A percentile compares a stretch with the other conserved stretches of the same genome.
Conservation (phyloP, 2,888 invertebrate species). For the Apeira syringaria region DNA sequence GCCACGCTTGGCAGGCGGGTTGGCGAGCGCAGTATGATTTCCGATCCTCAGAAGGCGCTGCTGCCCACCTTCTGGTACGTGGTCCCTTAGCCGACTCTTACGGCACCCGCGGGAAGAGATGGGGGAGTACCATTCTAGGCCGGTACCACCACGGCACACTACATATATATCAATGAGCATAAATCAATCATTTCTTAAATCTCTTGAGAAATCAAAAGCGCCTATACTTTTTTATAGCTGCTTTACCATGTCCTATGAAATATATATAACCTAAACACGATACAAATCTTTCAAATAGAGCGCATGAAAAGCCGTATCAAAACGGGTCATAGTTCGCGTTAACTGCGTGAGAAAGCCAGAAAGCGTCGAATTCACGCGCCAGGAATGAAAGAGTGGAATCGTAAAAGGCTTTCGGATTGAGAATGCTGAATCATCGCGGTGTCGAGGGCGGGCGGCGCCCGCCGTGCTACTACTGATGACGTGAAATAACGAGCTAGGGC, state of each 20-base stretch:
- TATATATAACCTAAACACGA: slow-evolving; percentile 5
- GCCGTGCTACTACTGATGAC: slow-evolving; percentile 61
- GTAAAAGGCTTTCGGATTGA: slow-evolving; percentile 78
- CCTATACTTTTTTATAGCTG: not conserved
- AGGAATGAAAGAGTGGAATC: slow-evolving; percentile 71
- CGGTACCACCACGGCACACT: too few relatives aligned
- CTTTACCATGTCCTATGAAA: not conserved
- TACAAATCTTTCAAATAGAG: slow-evolving; percentile 14
- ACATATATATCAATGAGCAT: too few relatives aligned
- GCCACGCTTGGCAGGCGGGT: too few relatives aligned
- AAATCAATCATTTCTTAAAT: too few relatives aligned
- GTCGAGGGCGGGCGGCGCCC: slow-evolving; percentile 58
- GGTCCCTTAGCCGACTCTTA: too few relatives aligned
- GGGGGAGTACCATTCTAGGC: too few relatives aligned
- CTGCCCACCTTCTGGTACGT: too few relatives aligned
- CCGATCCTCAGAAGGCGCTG: too few relatives aligned
- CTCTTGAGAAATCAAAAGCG: not conserved
- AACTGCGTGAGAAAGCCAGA: slow-evolving; percentile 59
- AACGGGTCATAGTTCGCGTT: slow-evolving; percentile 41
- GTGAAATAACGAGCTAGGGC: slow-evolving; percentile 71
- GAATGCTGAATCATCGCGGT: slow-evolving; percentile 77
- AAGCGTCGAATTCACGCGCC: slow-evolving; percentile 61
- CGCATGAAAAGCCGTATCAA: slow-evolving; percentile 22
- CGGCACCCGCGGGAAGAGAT: too few relatives aligned
- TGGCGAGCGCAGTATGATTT: too few relatives aligned